A percentile compares a stretch with the other conserved stretches of the same genome.
Conservation (phyloP, 2,888 invertebrate genomes). For the Cephus rjabovi region DNA sequence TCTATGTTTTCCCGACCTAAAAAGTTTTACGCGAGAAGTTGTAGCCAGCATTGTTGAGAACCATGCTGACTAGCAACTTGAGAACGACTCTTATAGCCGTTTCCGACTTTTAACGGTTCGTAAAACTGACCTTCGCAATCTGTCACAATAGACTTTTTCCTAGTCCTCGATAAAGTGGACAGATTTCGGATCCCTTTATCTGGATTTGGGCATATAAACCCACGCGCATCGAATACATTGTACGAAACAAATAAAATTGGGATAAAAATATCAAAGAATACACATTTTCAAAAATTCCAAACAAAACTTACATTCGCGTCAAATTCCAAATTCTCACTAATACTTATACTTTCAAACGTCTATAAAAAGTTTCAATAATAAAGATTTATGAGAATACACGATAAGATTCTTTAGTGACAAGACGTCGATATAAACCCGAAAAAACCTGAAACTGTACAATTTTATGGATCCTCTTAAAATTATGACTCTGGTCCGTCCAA, state of each 20-base stretch:
- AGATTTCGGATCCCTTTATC: slow-evolving; percentile 6
- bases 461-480: neutral
- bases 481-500: neutral
- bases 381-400: neutral
- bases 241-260: neutral
- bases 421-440: neutral
- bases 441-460: neutral
- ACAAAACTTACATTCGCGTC: neutral
- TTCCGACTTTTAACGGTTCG: slow-evolving; percentile 15
- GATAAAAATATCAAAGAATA: neutral
- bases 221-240: neutral
- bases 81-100: neutral
- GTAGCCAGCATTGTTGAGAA: neutral
- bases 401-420: neutral
- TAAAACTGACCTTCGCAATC: slow-evolving; percentile 17
- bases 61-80: neutral
- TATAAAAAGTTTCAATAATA: neutral
- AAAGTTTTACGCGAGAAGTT: neutral
- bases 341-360: neutral
- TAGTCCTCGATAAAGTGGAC: neutral
- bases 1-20: neutral
- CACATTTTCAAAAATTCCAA: neutral
- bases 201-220: neutral
- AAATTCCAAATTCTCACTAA: neutral
- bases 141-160: neutral